These are phyloP conservation scores for Meandrina meandrites DNA, from an alignment of 92 coral and sea anemone genomes.

Conservation along the genomic window DNA sequence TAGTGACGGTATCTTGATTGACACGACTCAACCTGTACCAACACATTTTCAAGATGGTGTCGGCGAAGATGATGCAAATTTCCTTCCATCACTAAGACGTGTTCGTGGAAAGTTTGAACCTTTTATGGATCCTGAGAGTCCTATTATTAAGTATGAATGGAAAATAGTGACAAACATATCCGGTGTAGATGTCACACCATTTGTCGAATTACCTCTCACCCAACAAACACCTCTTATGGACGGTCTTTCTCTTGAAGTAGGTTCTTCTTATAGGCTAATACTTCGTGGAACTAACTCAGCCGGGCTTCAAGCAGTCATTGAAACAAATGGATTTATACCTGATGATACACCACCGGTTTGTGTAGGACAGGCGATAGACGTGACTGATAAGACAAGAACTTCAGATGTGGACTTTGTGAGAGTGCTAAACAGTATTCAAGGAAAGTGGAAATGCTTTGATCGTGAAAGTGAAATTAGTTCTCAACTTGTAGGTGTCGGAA, in stretches of 20 bases:
- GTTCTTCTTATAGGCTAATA: slow-evolving; percentile 63
- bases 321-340: slow-evolving; percentile 76
- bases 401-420: slow-evolving; percentile 80
- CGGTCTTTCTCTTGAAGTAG: slow-evolving; percentile 64
- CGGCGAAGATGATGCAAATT: slow-evolving; percentile 57
- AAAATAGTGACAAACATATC: slow-evolving; percentile 49
- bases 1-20: slow-evolving; percentile 84
- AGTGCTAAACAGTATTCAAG: slow-evolving; percentile 65
- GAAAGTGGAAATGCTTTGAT: slow-evolving; percentile 78
- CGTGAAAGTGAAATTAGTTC: slow-evolving; percentile 75
- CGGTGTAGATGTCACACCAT: slow-evolving; percentile 59
- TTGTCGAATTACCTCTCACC: slow-evolving; percentile 64
- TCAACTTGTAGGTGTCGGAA: slow-evolving; percentile 78
- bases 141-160: slow-evolving; percentile 89
- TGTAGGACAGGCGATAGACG: slow-evolving; percentile 63
- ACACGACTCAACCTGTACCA: slow-evolving; percentile 82
- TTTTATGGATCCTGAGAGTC: slow-evolving; percentile 83
- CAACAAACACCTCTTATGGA: slow-evolving; percentile 84
- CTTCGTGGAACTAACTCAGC: slow-evolving; percentile 90
- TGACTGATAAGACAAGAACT: slow-evolving; percentile 42
- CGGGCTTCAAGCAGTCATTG: slow-evolving; percentile 63
- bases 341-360: slow-evolving; percentile 84
- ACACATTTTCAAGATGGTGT: slow-evolving; percentile 70
- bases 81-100: slow-evolving; percentile 71
- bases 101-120: slow-evolving; percentile 73